Percentiles rank a stretch among this genome's conserved stretches.
phyloP scores from a whole-genome alignment of 2,888 invertebrate genomes.

The Melolontha melolontha region DNA sequence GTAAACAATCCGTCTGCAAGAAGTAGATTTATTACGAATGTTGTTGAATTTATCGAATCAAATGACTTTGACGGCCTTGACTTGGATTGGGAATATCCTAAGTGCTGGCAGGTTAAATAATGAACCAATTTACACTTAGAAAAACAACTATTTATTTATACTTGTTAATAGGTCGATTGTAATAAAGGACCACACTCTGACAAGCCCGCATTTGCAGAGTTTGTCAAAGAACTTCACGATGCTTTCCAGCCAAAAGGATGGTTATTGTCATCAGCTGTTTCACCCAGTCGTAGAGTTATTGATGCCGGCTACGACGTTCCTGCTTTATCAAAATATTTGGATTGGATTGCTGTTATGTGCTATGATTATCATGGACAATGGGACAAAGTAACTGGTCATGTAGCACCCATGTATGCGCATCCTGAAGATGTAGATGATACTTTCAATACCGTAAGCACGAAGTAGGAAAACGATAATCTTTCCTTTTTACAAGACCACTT shows the following conservation, averaged over 20 bases:
- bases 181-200: slow-evolving; percentile 85
- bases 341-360: slow-evolving; percentile 93
- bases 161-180: slow-evolving; percentile 75
- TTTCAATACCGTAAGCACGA: slow-evolving; percentile 77
- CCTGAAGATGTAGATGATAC: slow-evolving; percentile 79
- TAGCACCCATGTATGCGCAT: slow-evolving; percentile 86
- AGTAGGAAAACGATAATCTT: not conserved
- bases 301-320: slow-evolving; percentile 89
- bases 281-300: slow-evolving; percentile 85
- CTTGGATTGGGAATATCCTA: slow-evolving; percentile 95
- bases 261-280: slow-evolving; percentile 85
- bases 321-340: slow-evolving; percentile 78
- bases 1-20: slow-evolving; percentile 81
- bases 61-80: slow-evolving; percentile 92
- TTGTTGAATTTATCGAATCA: slow-evolving; percentile 81
- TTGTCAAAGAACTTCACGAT: slow-evolving; percentile 79
- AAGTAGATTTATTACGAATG: slow-evolving; percentile 79
- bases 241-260: slow-evolving; percentile 80
- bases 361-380: slow-evolving; percentile 94
- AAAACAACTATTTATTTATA: not conserved
- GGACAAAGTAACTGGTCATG: slow-evolving; percentile 91
- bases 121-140: too few species aligned
- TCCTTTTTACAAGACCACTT: not conserved
- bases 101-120: slow-evolving; percentile 82
- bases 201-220: slow-evolving; percentile 80